Evolutionary conservation across 1,140 invertebrate genomes (phyloP), one percentile per base, ranked within the genome.

Genomic region (Idris sp.): DNA sequence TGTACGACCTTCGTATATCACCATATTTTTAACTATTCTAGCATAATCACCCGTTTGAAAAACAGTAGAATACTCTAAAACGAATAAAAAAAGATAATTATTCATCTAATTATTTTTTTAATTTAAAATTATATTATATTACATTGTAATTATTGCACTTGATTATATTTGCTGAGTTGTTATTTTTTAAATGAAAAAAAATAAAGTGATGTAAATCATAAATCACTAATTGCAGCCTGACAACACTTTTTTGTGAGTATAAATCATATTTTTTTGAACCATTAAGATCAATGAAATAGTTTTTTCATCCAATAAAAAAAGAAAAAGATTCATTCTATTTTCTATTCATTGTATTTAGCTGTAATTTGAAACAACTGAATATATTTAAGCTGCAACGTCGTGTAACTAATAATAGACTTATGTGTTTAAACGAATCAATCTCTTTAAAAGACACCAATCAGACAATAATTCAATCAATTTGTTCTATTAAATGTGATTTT

Each of bases 11-110:
- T 96, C 93, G 77, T 93, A 97, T 31, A 94, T 77, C 18, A 95
- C 79, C 10, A 89, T 86, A 0, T 90, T 92, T 46, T 94, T 93
- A n/a, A 91, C 87, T 4, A 96, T 87, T 9, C 90, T 89, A 0
- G 93, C 95, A 77, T 92, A 96, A 81, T 97, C 95, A 0, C 95
- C 95, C 1, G 95, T 97, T 25, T 91, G 89, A 81, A 94, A 97
- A 0, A 96, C 86, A 48, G 87, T 89, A 1, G 89, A 87, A 67
- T 90, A 91, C 71, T 91, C 92, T 93, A 53, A 26, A 78, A n/a
- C n/a, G n/a, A n/a, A n/a, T n/a, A n/a, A 79, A 65, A 36, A 6
- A 2, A 36, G 15, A 15, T 11, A 35, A n/a, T 35, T 14, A 7
- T 11, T 13, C 14, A n/a, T 13, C 31, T n/a, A n/a, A n/a, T n/a